Evolutionary conservation across 2,113 vertebrate genomes (phyloP).

Genomic region (Oreamnos americanus): DNA sequence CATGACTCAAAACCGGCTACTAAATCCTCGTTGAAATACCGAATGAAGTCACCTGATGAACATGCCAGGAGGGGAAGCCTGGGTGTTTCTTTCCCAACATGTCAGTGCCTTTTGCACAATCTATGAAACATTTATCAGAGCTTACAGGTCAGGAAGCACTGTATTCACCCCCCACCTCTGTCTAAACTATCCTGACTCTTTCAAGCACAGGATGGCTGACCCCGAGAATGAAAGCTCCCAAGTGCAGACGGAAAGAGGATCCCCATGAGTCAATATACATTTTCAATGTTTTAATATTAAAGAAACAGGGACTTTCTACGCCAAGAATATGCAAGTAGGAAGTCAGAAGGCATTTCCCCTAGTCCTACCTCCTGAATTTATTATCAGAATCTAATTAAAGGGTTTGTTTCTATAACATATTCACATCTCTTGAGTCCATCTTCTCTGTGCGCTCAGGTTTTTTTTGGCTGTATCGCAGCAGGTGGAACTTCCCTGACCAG

Average conservation of each 20-base stretch:
- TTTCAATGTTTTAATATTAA: neutral
- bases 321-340: neutral
- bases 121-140: neutral
- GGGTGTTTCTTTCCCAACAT: neutral
- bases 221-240: neutral
- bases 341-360: neutral
- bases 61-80: neutral
- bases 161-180: neutral
- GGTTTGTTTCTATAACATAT: neutral
- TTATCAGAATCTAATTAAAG: neutral
- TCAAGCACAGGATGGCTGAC: neutral
- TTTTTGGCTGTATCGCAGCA: neutral
- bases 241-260: too few relatives aligned
- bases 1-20: accelerated
- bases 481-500: neutral
- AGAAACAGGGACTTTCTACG: neutral
- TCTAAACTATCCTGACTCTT: neutral
- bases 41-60: neutral
- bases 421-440: neutral
- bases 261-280: accelerated
- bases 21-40: neutral
- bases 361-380: neutral
- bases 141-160: neutral
- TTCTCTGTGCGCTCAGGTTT: neutral
- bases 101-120: neutral